Evolutionary conservation across 2,888 invertebrate genomes (phyloP).

Genomic region (Zele albiditarsus): DNA sequence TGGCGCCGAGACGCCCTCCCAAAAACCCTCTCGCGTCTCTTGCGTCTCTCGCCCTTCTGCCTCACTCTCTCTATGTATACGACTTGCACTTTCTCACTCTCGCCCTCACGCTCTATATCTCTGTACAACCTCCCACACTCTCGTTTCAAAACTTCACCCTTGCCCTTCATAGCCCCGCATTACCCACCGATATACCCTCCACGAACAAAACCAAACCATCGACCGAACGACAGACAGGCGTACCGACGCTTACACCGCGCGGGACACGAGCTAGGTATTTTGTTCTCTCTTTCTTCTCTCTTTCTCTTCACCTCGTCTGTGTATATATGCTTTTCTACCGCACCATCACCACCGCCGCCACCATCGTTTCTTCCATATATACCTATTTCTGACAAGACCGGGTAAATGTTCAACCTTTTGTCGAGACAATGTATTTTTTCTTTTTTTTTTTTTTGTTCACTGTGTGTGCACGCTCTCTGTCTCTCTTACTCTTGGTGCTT

Average conservation of each 20-base stretch:
- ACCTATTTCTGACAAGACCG: background rate
- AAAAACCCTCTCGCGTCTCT: conserved; percentile 52
- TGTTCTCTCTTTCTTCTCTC: conserved; percentile 52
- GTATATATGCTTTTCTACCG: conserved; percentile 25
- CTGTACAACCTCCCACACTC: conserved; percentile 3
- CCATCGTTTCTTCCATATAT: conserved; percentile 7
- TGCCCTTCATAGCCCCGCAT: conserved; percentile 5
- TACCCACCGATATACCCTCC: conserved; percentile 54
- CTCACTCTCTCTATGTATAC: conserved; percentile 23
- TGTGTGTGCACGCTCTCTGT: background rate
- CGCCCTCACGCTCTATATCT: conserved; percentile 37
- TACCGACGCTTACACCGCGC: conserved; percentile 57
- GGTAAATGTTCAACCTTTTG: conserved; percentile 24
- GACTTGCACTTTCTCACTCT: conserved; percentile 39
- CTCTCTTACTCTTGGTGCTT: conserved; percentile 17
- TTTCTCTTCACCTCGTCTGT: background rate
- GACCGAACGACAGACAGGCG: conserved; percentile 65
- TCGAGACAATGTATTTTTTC: conserved; percentile 10
- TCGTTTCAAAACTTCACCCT: background rate
- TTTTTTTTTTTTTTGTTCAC: conserved; percentile 14
- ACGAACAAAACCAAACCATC: conserved; percentile 69
- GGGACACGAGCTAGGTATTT: conserved; percentile 64
- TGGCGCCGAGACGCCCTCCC: conserved; percentile 75
- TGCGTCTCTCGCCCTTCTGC: conserved; percentile 48
- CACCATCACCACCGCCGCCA: conserved; percentile 18